These are phyloP conservation scores for Boleophthalmus pectinirostris DNA, from an alignment of 2,113 vertebrate species.

Conservation along the genomic window DNA sequence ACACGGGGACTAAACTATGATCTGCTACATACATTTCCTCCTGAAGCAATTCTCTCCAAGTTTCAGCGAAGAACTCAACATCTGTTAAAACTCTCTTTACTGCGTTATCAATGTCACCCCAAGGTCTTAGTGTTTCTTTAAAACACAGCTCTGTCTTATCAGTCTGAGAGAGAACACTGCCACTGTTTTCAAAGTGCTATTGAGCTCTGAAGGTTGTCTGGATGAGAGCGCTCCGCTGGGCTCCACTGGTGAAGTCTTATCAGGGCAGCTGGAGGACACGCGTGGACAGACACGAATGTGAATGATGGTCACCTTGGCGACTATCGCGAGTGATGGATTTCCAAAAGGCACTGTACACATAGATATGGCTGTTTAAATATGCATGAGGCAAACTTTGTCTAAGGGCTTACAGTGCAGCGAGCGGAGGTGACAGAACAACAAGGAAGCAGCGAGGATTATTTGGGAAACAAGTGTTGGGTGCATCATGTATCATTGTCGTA, in stretches of 20 bases:
- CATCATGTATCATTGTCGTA: too few relatives aligned
- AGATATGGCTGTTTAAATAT: constrained; percentile 53
- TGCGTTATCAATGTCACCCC: constrained; percentile 55
- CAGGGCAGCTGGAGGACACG: constrained; percentile 65
- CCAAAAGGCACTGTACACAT: constrained; percentile 40
- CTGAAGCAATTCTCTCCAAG: constrained; percentile 26
- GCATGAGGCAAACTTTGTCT: constrained; percentile 57
- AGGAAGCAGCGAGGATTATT: constrained; percentile 16
- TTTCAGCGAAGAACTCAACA: constrained; percentile 27
- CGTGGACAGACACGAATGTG: constrained; percentile 59
- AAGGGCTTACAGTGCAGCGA: constrained; percentile 36
- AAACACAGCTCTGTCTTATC: constrained; percentile 38
- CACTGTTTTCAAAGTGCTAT: constrained; percentile 51
- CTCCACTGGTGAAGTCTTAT: constrained; percentile 57
- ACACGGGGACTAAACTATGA: too few relatives aligned
- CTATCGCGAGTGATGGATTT: constrained; percentile 50
- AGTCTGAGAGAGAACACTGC: constrained; percentile 30
- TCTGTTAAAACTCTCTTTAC: constrained; percentile 19
- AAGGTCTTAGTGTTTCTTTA: constrained; percentile 47
- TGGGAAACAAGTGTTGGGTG: neutral
- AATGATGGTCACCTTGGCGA: constrained; percentile 61
- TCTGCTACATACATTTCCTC: too few relatives aligned
- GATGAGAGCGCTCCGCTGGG: constrained; percentile 52
- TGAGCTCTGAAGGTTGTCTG: constrained; percentile 66
- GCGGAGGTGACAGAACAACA: constrained; percentile 42